Base-by-base conservation (phyloP, 2,113 vertebrate genomes). In the Rattus rattus region DNA sequence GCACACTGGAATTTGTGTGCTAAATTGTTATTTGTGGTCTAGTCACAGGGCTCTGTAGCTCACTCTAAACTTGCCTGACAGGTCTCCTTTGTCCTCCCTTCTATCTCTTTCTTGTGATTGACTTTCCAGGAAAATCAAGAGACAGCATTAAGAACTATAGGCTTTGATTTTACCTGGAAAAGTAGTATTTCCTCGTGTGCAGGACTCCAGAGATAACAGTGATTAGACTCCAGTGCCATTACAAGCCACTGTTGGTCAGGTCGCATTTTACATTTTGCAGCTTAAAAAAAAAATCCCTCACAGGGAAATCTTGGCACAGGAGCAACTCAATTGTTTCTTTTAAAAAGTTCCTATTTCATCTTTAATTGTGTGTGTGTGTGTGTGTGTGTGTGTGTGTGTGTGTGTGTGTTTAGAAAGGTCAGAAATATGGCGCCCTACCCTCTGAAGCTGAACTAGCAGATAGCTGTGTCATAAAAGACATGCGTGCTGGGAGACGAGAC, bases 101-200 rank as follows among this genome's bases (percentile, higher is more conserved):
- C 83, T 49, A 85, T 69, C 56, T 47, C 19, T 80, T 95, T 93
- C 33, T 14, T 88, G 43, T 87, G 77, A 93, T 65, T 90, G 49
- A 61, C 36, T 90, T 69, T 93, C 33, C 3, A 1, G 70, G 28
- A 92, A 91, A 94, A 92, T 7, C 11, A 17, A 39, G n/a, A 63
- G 36, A 96, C 88, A 49, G n/a, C 19, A 28, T 43, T 94, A 85
- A 43, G 19, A 75, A n/a, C 49, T 39, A 20, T 10, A 86, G 85
- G 52, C 10, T 94, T 86, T 96, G 56, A 59, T 91, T 94, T 96
- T 88, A 73, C 69, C n/a, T 81, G 13, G 70, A 84, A 91, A 92
- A 94, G 28, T 67, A 94, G 59, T 39, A 88, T 85, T 94, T 95
- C 94, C 88, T 95, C 56, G 59, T 73, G 13, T 5, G 10, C 49